Evolutionary conservation across 2,797 vertebrate species (phyloP).

Genomic region (Cuculus canorus): DNA sequence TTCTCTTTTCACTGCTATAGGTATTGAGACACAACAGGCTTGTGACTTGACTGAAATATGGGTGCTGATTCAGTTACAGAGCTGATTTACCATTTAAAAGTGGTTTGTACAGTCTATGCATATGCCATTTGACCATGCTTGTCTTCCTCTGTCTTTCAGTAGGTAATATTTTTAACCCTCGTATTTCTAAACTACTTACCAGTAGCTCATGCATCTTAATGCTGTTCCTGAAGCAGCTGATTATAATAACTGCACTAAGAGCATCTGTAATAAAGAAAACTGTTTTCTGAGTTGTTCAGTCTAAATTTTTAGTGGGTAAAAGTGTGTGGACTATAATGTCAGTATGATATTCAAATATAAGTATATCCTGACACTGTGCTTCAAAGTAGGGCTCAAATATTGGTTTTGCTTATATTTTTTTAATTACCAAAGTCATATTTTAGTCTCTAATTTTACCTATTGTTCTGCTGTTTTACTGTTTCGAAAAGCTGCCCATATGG

Average conservation of each 20-base stretch:
- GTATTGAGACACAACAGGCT: background rate
- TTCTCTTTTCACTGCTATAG: background rate
- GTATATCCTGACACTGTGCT: background rate
- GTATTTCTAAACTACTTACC: background rate
- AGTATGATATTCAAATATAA: background rate
- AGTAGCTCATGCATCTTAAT: background rate
- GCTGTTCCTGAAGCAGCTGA: background rate
- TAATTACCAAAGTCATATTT: background rate
- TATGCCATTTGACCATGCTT: background rate
- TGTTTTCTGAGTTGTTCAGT: constrained; percentile 5
- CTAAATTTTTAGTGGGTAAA: background rate
- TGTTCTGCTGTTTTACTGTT: background rate
- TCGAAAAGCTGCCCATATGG: background rate
- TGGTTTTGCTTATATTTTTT: background rate
- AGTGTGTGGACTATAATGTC: background rate
- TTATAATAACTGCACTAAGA: constrained; percentile 2
- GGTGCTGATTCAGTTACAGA: background rate
- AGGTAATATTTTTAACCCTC: background rate
- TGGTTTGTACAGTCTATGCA: background rate
- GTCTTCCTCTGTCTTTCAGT: background rate
- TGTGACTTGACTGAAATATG: background rate
- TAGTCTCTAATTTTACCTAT: background rate
- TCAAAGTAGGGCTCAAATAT: background rate
- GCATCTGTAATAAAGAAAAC: background rate
- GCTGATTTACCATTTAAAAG: background rate